Conservation (phyloP, 2,797 vertebrate species). For the Oryzias sinensis region DNA sequence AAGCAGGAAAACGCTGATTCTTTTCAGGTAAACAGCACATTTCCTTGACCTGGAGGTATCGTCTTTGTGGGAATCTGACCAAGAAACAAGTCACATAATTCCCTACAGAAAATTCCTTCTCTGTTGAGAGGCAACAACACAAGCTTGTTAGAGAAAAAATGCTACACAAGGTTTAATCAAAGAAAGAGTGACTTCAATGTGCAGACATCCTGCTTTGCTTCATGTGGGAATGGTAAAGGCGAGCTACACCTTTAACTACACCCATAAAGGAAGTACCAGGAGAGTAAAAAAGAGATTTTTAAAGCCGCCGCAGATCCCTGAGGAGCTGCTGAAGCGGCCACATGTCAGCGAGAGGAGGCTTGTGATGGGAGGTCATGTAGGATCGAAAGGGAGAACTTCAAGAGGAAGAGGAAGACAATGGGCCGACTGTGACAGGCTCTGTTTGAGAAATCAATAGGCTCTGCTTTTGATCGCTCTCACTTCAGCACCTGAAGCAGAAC, state of each 20-base stretch:
- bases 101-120: slow-evolving; percentile 33
- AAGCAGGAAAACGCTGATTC: slow-evolving; percentile 19
- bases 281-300: background rate
- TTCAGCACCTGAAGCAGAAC: slow-evolving; percentile 64
- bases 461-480: slow-evolving; percentile 62
- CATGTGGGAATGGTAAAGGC: slow-evolving; percentile 4
- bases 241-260: slow-evolving; percentile 12
- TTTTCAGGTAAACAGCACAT: slow-evolving; percentile 44
- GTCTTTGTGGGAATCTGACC: slow-evolving; percentile 41
- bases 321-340: slow-evolving; percentile 37
- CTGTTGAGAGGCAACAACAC: slow-evolving; percentile 39
- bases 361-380: slow-evolving; percentile 56
- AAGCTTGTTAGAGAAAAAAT: slow-evolving; percentile 47
- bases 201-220: background rate
- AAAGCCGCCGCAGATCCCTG: slow-evolving; percentile 19
- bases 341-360: slow-evolving; percentile 43
- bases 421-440: slow-evolving; percentile 61
- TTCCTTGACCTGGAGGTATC: slow-evolving; percentile 42
- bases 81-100: slow-evolving; percentile 31
- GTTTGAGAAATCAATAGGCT: slow-evolving; percentile 73
- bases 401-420: slow-evolving; percentile 60
- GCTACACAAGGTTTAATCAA: slow-evolving; percentile 32
- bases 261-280: slow-evolving; percentile 6
- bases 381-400: slow-evolving; percentile 59
- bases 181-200: slow-evolving; percentile 20